Conservation (phyloP, 2,888 invertebrate genomes). For the Rhodophaea formosa region DNA sequence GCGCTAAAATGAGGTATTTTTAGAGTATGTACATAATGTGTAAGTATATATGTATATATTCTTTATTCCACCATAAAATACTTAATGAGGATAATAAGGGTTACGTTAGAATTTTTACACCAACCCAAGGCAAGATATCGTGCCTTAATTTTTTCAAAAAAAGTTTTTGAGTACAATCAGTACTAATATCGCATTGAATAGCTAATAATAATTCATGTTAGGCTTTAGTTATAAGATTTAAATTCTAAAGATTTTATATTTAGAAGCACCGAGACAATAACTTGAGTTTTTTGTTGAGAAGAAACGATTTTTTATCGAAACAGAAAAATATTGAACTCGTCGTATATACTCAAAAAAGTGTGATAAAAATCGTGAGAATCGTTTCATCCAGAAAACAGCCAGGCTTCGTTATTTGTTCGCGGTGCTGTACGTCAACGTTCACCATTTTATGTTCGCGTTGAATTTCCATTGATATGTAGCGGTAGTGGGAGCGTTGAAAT, state of each 20-base stretch:
- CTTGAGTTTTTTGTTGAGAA: too few species aligned
- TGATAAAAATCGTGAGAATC: constrained; percentile 11
- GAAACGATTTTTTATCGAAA: neutral
- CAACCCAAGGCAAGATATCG: too few species aligned
- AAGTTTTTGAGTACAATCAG: too few species aligned
- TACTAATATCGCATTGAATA: too few species aligned
- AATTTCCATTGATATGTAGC: constrained; percentile 47
- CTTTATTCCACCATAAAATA: too few species aligned
- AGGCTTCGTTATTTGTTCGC: constrained; percentile 15
- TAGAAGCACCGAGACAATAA: too few species aligned
- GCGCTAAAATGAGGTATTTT: too few species aligned
- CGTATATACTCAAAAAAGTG: neutral
- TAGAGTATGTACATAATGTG: too few species aligned
- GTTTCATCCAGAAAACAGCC: constrained; percentile 6
- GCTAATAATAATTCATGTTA: neutral
- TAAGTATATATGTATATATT: too few species aligned
- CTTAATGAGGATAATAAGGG: too few species aligned
- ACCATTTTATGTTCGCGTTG: constrained; percentile 30
- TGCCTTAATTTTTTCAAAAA: too few species aligned
- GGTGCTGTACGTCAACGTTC: constrained; percentile 13
- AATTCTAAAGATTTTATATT: neutral
- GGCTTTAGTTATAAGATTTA: neutral
- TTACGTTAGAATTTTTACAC: too few species aligned
- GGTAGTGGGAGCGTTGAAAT: constrained; percentile 51
- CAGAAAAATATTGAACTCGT: neutral